Base-by-base conservation (phyloP, 1,140 invertebrate genomes). In the Scylla paramamosain region DNA sequence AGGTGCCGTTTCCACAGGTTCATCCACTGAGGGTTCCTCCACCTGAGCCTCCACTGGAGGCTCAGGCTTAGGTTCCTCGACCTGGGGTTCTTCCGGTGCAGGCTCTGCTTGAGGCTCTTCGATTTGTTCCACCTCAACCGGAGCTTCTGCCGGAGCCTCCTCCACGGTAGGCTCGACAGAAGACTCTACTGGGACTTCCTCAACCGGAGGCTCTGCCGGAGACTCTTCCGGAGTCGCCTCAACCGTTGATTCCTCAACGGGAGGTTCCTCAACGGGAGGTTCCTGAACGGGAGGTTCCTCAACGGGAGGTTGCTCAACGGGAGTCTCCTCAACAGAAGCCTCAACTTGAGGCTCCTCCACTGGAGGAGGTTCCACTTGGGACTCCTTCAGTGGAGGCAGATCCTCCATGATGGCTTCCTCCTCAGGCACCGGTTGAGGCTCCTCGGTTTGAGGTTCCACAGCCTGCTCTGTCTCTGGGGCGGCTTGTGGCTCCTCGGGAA, bases 1-100 rank as follows among this genome's bases (percentile, higher is more conserved):
- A 52, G 88, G 29, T 84, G 82, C 92, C 31, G 20, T 82, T 67
- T 28, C 90, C 52, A 88, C 90, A 16, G 67, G 20, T 83, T 92
- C 32, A 12, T 82, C 90, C 48, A 39, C 93, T 28, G 39, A 82
- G 82, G 84, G 67, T 48, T 28, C 95, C 59, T 93, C 94, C 92
- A 93, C 91, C 91, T 93, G 92, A 86, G 77, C 87, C 95, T 82
- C 94, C 95, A 93, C 88, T 93, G 84, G 84, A 83, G 90, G 93
- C 31, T 91, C 84, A 39, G 48, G 82, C 39, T 86, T 83, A 52
- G 90, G 86, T 20, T 89, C 83, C 45, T 88, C 93, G n/a, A 95
- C 94, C 93, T 89, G 94, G 48, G 92, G 92, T 91, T 95, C 96
- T 48, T 92, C 94, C 91, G 83, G 46, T 92, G 93, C 67, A 84